Conservation (phyloP, 2,888 invertebrate genomes). For the Sarcophaga caerulescens region DNA sequence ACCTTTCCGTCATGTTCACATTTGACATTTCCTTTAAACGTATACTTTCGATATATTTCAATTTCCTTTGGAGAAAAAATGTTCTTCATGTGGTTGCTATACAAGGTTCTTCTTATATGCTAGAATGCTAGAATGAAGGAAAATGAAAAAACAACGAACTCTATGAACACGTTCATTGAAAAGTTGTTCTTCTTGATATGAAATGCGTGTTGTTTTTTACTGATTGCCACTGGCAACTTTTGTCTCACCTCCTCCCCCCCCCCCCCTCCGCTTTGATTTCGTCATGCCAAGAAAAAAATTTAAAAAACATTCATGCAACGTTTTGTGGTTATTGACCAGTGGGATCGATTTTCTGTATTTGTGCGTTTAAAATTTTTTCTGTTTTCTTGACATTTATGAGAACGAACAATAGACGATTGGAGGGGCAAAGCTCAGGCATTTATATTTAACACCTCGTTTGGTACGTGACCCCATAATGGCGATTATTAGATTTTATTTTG, state of each 20-base stretch:
- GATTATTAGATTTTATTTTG: not conserved
- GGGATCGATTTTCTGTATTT: not conserved
- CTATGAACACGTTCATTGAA: not conserved
- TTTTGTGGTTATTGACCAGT: slow-evolving; percentile 19
- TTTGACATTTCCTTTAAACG: not conserved
- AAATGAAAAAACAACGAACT: not conserved
- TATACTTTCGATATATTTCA: not conserved
- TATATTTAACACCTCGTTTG: not conserved
- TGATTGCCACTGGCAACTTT: not conserved
- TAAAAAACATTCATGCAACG: not conserved
- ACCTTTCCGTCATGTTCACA: not conserved
- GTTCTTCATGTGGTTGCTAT: not conserved
- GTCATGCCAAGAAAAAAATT: not conserved
- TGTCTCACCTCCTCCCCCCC: not conserved
- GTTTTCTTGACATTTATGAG: not conserved
- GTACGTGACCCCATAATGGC: slow-evolving; percentile 7
- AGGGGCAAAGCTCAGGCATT: not conserved
- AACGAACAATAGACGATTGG: not conserved
- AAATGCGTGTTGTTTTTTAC: slow-evolving; percentile 9
- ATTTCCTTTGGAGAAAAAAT: not conserved
- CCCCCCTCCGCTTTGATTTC: not conserved
- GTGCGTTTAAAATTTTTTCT: no score
- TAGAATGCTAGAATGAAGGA: no score
- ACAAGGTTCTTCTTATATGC: not conserved
- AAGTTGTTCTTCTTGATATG: not conserved